A percentile compares a stretch with the other conserved stretches of the same genome.
Conservation (phyloP, 2,888 invertebrate species). For the Odontocolon sp. region DNA sequence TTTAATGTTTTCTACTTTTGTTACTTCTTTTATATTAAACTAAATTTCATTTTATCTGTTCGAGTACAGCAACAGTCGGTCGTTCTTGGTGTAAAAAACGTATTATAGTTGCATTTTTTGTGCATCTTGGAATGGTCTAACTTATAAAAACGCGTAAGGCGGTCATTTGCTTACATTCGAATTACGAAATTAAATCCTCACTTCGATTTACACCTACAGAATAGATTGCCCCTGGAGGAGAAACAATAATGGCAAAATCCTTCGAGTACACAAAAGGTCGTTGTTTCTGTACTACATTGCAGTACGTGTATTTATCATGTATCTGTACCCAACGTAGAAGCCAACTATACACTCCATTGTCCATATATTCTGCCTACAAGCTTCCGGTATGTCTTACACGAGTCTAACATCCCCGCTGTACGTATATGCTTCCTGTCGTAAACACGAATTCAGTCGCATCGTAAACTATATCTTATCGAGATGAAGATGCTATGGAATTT, state of each 20-base stretch:
- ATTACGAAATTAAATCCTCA: conserved; percentile 43
- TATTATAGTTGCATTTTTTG: not conserved
- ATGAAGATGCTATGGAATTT: conserved; percentile 39
- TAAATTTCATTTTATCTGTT: conserved; percentile 11
- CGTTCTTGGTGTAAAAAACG: not conserved
- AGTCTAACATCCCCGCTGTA: conserved; percentile 5
- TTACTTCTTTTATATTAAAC: conserved; percentile 23
- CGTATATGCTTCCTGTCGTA: conserved; percentile 50
- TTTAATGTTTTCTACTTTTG: conserved; percentile 47
- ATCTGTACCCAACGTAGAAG: conserved; percentile 16
- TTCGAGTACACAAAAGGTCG: conserved; percentile 19
- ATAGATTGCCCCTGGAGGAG: conserved; percentile 10
- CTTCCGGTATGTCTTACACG: conserved; percentile 56
- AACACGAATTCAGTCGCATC: conserved; percentile 43
- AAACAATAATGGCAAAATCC: conserved; percentile 34
- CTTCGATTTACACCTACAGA: not conserved
- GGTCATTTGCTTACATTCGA: conserved; percentile 31
- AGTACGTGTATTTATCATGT: not conserved
- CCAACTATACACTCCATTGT: conserved; percentile 49
- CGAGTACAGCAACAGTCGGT: conserved; percentile 26
- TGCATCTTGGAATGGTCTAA: no score
- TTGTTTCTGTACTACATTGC: conserved; percentile 23
- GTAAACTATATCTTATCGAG: conserved; percentile 51
- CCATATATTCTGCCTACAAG: conserved; percentile 46
- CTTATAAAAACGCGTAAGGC: not conserved